phyloP scores from a whole-genome alignment of 2,888 invertebrate genomes.

The Andrena chrysosceles region DNA sequence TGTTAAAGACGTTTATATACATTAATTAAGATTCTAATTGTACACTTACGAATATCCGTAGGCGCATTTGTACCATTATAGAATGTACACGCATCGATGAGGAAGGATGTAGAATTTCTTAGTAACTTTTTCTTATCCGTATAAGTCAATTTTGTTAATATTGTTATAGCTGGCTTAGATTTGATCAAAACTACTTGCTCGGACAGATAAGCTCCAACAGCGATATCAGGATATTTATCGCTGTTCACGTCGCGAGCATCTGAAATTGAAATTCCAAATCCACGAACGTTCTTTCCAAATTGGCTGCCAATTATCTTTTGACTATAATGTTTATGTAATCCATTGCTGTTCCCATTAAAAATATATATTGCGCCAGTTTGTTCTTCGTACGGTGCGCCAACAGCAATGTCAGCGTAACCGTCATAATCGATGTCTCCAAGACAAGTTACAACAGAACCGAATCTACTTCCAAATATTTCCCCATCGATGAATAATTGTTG shows the following conservation, averaged over 20 bases:
- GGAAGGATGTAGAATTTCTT: slow-evolving; percentile 66
- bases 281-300: slow-evolving; percentile 76
- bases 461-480: slow-evolving; percentile 84
- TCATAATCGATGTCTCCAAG: slow-evolving; percentile 88
- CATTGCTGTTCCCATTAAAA: slow-evolving; percentile 78
- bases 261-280: slow-evolving; percentile 85
- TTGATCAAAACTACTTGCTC: slow-evolving; percentile 82
- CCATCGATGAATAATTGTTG: slow-evolving; percentile 80
- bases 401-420: slow-evolving; percentile 84
- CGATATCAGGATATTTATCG: slow-evolving; percentile 83
- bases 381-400: slow-evolving; percentile 80
- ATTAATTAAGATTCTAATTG: neutral
- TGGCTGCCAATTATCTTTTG: slow-evolving; percentile 81
- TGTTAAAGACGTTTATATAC: neutral
- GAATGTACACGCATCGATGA: slow-evolving; percentile 62
- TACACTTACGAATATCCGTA: slow-evolving; percentile 68
- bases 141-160: slow-evolving; percentile 57
- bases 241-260: slow-evolving; percentile 83
- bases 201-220: slow-evolving; percentile 83
- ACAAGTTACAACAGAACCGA: slow-evolving; percentile 87
- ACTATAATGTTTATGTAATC: slow-evolving; percentile 69
- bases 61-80: slow-evolving; percentile 73
- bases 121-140: slow-evolving; percentile 53
- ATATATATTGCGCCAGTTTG: slow-evolving; percentile 78
- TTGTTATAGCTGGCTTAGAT: slow-evolving; percentile 78